These are phyloP conservation scores for Cinara cedri DNA, from an alignment of 2,888 invertebrate genomes.

Conservation along the genomic window DNA sequence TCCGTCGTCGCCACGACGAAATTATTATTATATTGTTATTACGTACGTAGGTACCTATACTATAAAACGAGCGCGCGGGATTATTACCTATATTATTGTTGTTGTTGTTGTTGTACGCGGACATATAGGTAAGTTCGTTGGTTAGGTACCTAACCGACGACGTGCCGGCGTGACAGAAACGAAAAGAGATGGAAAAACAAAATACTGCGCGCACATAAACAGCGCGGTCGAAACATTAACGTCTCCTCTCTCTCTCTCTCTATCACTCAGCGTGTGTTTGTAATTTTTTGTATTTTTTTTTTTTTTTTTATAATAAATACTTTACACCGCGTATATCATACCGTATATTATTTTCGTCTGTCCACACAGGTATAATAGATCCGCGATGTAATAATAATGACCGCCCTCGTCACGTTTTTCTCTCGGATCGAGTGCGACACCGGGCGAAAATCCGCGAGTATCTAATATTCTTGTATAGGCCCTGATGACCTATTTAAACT, in stretches of 20 bases:
- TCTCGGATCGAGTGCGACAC: constrained; percentile 11
- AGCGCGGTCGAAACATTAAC: constrained; percentile 49
- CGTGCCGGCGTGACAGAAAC: constrained; percentile 39
- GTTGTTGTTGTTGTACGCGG: no score
- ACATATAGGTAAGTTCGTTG: no score
- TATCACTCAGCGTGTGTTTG: constrained; percentile 9
- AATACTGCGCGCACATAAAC: constrained; percentile 18
- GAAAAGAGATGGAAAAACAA: constrained; percentile 29
- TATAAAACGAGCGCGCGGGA: constrained; percentile 41
- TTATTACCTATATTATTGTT: no score
- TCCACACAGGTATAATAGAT: no score
- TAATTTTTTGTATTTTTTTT: no score
- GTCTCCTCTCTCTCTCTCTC: constrained; percentile 19
- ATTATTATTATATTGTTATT: no score
- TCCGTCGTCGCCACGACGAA: constrained; percentile 37
- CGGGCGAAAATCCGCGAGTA: constrained; percentile 27
- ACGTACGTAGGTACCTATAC: no score
- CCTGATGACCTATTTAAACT: constrained; percentile 18
- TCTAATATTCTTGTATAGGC: no score
- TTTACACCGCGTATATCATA: no score
- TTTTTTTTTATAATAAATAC: no score
- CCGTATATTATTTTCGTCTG: no score
- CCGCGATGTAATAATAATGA: constrained; percentile 50
- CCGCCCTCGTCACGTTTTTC: constrained; percentile 43
- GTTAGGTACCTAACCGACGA: neutral